Percentiles rank a stretch among this genome's conserved stretches.
These are phyloP conservation scores for Listronotus bonariensis DNA, from an alignment of 1,140 invertebrate species.

Conservation along the genomic window DNA sequence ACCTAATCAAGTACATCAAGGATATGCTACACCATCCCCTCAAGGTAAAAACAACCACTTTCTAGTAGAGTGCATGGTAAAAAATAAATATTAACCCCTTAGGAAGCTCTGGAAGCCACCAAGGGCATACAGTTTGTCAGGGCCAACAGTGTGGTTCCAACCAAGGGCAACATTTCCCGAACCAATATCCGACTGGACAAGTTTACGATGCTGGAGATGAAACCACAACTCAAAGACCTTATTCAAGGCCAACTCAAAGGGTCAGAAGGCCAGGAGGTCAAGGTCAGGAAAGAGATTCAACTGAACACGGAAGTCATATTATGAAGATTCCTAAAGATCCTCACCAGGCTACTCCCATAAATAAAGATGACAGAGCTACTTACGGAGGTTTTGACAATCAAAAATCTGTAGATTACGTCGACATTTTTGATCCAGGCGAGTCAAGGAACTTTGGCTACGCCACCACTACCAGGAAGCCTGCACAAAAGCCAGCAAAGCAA, in stretches of 20 bases:
- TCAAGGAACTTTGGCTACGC: conserved; percentile 14
- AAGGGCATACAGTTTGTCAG: not conserved
- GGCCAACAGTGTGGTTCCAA: conserved; percentile 2
- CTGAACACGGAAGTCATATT: conserved; percentile 6
- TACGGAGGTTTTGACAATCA: conserved; percentile 24
- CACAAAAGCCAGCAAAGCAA: conserved; percentile 19
- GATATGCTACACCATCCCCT: not conserved
- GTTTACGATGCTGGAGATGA: not conserved
- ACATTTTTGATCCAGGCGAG: conserved; percentile 31
- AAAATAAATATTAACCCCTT: too few species aligned
- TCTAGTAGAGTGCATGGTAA: too few species aligned
- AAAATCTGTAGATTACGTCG: conserved; percentile 37
- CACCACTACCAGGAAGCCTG: conserved; percentile 20
- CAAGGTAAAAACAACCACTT: not conserved
- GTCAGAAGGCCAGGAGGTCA: not conserved
- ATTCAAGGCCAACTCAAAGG: not conserved
- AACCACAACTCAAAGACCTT: not conserved
- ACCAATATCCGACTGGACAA: not conserved
- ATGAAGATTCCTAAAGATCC: conserved; percentile 15
- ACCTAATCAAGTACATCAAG: not conserved
- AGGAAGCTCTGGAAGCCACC: too few species aligned
- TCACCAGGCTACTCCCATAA: conserved; percentile 13
- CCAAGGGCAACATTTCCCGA: conserved; percentile 1
- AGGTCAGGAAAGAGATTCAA: not conserved
- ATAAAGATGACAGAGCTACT: conserved; percentile 9